A percentile compares a stretch with the other conserved stretches of the same genome.
Conservation (phyloP, 1,140 invertebrate genomes). For the Orussus abietinus region DNA sequence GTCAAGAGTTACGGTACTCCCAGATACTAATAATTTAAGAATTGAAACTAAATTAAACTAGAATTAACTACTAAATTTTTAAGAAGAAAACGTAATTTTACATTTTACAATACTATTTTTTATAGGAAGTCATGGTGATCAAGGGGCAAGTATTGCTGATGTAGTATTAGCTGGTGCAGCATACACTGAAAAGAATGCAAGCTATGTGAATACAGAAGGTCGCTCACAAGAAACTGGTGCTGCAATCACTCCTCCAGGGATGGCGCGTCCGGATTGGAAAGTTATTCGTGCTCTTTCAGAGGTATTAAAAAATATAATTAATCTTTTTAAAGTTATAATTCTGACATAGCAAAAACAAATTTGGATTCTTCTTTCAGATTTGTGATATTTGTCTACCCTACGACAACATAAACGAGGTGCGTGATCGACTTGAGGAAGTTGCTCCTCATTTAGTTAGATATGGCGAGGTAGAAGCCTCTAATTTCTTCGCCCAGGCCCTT, state of each 20-base stretch:
- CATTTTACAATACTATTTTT: conserved; percentile 14
- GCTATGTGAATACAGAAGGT: conserved; percentile 97
- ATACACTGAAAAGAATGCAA: conserved; percentile 96
- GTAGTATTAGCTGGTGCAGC: conserved; percentile 93
- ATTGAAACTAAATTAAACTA: background rate
- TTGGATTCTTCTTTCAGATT: conserved; percentile 68
- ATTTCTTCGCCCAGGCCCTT: conserved; percentile 75
- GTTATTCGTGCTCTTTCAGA: conserved; percentile 88
- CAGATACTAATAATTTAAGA: conserved; percentile 8
- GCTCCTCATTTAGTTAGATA: conserved; percentile 85
- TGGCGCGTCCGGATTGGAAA: conserved; percentile 97
- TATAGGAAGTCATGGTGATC: conserved; percentile 92
- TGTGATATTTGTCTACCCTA: conserved; percentile 81
- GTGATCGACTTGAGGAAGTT: conserved; percentile 76
- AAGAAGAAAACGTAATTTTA: background rate
- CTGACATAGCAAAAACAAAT: conserved; percentile 5
- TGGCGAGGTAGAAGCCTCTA: conserved; percentile 77
- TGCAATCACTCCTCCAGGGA: conserved; percentile 90
- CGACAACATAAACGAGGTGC: conserved; percentile 82
- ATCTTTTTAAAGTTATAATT: background rate
- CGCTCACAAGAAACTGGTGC: conserved; percentile 88
- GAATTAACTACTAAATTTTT: conserved; percentile 1
- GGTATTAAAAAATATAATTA: conserved; percentile 42
- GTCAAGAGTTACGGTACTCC: too few relatives aligned
- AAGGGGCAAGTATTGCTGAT: conserved; percentile 89